Base-by-base conservation (phyloP, 2,113 vertebrate species). In the Labeo catla region DNA sequence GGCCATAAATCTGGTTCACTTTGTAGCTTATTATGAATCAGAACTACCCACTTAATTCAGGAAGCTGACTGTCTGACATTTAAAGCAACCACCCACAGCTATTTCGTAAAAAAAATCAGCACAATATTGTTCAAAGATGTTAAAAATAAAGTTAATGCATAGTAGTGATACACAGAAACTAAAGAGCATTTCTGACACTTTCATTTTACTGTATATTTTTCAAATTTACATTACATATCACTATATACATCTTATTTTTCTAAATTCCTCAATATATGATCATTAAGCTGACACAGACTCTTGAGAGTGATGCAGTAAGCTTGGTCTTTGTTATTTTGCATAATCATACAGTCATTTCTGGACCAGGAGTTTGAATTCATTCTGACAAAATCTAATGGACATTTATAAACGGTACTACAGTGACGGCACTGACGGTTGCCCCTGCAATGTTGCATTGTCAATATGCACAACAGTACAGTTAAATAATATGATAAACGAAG, bases 401-500 rank as follows among this genome's bases (percentile, higher is more conserved):
- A 47, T 47, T 57, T 57, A 2, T 57, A 57, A 21, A 57, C 2
- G 16, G 59, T 63, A 10, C n/a, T 47, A 47, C 19, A 16, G 39
- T 74, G 15, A 43, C 8, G 7, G 21, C 45, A 49, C 6, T 74
- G 72, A n/a, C 72, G 21, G 45, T 3, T 47, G 72, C 6, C 4
- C 36, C 39, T 74, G 39, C 16, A 74, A 49, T 11, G 72, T 74
- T 4, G 28, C 34, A 39, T 36, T 19, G 23, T 16, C 5, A 23
- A 21, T 59, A 59, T 39, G 28, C 52, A 54, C 0, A 2, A 16
- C 49, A 76, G 34, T 59, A n/a, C 50, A 79, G 36, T 79, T 59
- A 59, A 79, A 79, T 45, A 74, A 23, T n/a, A 43, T 65, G 52
- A 76, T 86, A 50, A 66, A 82, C 13, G 39, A 66, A 76, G 74